Evolutionary conservation across 1,140 invertebrate species (phyloP), one percentile per base, ranked within the genome.

Genomic region (Rhyzopertha dominica): DNA sequence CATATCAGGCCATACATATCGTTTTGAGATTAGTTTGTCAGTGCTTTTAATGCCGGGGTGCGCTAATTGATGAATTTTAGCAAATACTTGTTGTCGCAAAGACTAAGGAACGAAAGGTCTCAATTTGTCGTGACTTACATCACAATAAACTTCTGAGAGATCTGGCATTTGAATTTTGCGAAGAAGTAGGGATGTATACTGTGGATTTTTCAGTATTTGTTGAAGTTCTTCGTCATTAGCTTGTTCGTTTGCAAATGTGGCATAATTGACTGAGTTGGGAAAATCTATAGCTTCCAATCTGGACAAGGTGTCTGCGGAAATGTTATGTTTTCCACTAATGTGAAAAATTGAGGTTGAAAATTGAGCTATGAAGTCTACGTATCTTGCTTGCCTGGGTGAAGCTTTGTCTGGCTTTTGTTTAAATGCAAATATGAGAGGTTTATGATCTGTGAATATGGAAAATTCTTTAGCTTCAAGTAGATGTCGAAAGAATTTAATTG

Each of bases 181-280:
- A n/a, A n/a, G n/a, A n/a, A 14, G 66, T n/a, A n/a, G n/a, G n/a
- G n/a, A n/a, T n/a, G n/a, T n/a, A n/a, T n/a, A n/a, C n/a, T n/a
- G n/a, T n/a, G n/a, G n/a, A 73, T 55, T 8, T 59, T 13, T 47
- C 71, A 57, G 41, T 76, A 47, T 5, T 17, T 14, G n/a, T 35
- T 36, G 9, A 3, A 46, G 46, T 43, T 43, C 35, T 1, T 12
- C 1, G 39, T 47, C 45, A 12, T 10, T 24, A 3, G 39, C 8
- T 24, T 43, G 48, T 10, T 40, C 20, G 2, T 45, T 9, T 35
- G 5, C 16, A 7, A 49, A 19, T 8, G 17, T 20, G 12, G 19
- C 24, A 3, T n/a, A 22, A 24, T 39, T 31, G 26, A 50, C 30
- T 32, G 30, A 13, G 30, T n/a, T 32, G 7, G 10, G 30, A 26